Evolutionary conservation across 2,888 invertebrate genomes (phyloP).

Genomic region (Halictus quadricinctus): DNA sequence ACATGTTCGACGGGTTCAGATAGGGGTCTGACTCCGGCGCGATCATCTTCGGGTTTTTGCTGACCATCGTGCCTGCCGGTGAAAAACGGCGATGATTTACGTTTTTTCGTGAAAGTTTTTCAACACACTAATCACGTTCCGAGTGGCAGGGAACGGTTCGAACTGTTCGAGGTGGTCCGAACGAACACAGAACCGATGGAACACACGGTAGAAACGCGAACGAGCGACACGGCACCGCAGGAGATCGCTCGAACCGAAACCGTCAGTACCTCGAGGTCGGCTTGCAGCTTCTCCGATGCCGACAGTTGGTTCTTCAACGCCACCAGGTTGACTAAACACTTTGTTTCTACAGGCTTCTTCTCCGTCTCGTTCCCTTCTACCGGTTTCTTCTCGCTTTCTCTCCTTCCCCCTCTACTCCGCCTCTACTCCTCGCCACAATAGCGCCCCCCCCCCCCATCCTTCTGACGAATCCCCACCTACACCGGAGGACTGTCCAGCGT

Average conservation of each 20-base stretch:
- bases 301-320: constrained; percentile 73
- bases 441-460: background rate
- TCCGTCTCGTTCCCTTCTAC: constrained; percentile 58
- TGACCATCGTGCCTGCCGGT: constrained; percentile 81
- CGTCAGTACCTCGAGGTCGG: constrained; percentile 51
- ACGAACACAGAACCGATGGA: constrained; percentile 19
- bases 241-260: constrained; percentile 43
- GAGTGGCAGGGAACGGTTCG: background rate
- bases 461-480: constrained; percentile 33
- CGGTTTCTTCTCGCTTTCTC: constrained; percentile 56
- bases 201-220: constrained; percentile 43
- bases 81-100: background rate
- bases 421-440: background rate
- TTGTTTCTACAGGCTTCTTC: constrained; percentile 61
- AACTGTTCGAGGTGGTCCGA: background rate
- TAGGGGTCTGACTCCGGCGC: constrained; percentile 84
- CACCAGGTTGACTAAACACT: constrained; percentile 78
- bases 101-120: background rate
- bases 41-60: constrained; percentile 81
- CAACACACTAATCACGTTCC: constrained; percentile 39
- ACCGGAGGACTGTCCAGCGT: constrained; percentile 40
- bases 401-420: constrained; percentile 52
- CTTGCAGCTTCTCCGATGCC: constrained; percentile 61
- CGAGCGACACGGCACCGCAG: constrained; percentile 51
- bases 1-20: constrained; percentile 82